Evolutionary conservation across 2,797 vertebrate genomes (phyloP).

Genomic region (Eupleurogrammus muticus): DNA sequence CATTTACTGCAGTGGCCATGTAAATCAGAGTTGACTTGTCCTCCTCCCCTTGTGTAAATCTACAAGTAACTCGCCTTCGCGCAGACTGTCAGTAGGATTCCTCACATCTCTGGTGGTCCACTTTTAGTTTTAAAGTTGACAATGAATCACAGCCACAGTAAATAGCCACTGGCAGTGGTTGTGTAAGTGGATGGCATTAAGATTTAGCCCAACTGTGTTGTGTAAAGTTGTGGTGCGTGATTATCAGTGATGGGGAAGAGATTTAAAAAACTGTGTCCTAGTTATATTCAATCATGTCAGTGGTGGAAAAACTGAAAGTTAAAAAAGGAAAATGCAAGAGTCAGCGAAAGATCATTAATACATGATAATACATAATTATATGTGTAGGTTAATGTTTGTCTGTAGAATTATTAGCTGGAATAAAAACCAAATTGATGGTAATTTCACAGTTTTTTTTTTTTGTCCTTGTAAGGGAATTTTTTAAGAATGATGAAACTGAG

Average conservation of each 20-base stretch:
- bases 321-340: not conserved
- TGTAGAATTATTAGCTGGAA: constrained; percentile 2
- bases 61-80: constrained; percentile 50
- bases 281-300: constrained; percentile 1
- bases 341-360: constrained; percentile 2
- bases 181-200: constrained; percentile 61
- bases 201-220: constrained; percentile 45
- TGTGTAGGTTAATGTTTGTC: not conserved
- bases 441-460: constrained; percentile 2
- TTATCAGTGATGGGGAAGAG: constrained; percentile 35
- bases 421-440: not conserved
- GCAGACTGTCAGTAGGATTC: constrained; percentile 55
- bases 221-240: constrained; percentile 49
- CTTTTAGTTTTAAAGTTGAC: constrained; percentile 59
- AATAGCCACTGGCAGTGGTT: constrained; percentile 56
- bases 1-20: constrained; percentile 57
- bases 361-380: not conserved
- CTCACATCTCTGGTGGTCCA: constrained; percentile 53
- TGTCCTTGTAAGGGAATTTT: constrained; percentile 9
- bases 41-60: constrained; percentile 56
- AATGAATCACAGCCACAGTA: constrained; percentile 60
- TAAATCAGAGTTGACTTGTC: constrained; percentile 64
- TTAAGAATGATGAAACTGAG: constrained; percentile 19
- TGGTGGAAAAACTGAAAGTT: constrained; percentile 14
- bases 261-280: not conserved